Evolutionary conservation across 1,140 invertebrate species (phyloP).

Genomic region (Drosophila prosaltans): DNA sequence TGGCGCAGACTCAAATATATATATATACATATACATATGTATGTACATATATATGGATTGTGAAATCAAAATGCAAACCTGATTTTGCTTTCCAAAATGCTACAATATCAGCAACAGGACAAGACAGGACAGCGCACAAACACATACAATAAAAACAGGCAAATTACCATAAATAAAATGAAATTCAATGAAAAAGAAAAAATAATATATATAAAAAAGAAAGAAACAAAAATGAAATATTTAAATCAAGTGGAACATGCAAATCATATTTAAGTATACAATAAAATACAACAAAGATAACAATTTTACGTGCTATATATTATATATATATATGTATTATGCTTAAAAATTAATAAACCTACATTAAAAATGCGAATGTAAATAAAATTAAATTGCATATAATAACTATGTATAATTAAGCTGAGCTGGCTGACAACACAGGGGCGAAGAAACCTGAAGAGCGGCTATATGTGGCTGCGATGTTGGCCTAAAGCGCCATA

Average conservation of each 20-base stretch:
- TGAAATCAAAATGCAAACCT: constrained; percentile 85
- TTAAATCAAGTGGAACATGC: constrained; percentile 24
- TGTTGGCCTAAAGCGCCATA: not conserved
- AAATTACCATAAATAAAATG: constrained; percentile 60
- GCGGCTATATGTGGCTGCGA: not conserved
- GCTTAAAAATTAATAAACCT: constrained; percentile 47
- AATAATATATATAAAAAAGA: constrained; percentile 22
- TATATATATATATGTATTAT: not conserved
- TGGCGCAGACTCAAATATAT: not conserved
- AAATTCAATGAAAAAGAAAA: constrained; percentile 34
- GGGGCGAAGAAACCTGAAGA: not conserved
- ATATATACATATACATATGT: not conserved
- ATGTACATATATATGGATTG: not conserved
- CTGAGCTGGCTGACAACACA: constrained; percentile 6
- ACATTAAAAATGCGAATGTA: constrained; percentile 30
- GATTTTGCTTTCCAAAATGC: constrained; percentile 91
- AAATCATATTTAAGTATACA: constrained; percentile 38
- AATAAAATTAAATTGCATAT: constrained; percentile 55
- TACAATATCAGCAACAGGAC: constrained; percentile 75
- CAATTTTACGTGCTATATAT: constrained; percentile 9
- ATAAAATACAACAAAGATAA: constrained; percentile 30
- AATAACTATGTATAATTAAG: constrained; percentile 56
- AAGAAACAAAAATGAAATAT: constrained; percentile 23
- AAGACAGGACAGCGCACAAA: constrained; percentile 47
- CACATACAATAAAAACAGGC: constrained; percentile 51